Evolutionary conservation across 2,888 invertebrate genomes (phyloP), one percentile per base, ranked within the genome.

Genomic region (Dicyrtoma fusca): DNA sequence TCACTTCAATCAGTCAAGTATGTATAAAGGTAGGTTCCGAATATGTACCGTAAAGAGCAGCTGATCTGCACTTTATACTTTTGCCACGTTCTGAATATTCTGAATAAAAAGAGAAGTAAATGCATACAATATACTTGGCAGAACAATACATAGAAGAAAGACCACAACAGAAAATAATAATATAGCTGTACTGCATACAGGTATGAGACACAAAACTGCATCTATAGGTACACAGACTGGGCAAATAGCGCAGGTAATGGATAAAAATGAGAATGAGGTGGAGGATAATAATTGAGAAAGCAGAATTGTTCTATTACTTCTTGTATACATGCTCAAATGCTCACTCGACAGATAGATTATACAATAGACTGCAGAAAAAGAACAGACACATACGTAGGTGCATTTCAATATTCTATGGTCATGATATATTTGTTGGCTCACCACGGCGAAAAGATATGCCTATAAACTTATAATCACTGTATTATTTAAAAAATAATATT

Each of bases 211-310:
- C n/a, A n/a, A n/a, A n/a, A n/a, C n/a, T n/a, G n/a, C n/a, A n/a
- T n/a, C n/a, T 34, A 34, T 34, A 34, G 3, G 8, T 34, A 34
- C 34, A 34, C 34, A 34, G 8, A 34, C 34, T 34, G 4, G 25
- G 26, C 61, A 61, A 64, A 49, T 64, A 49, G 49, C n/a, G 64
- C 49, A 64, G 64, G 64, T 49, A 64, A 63, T 63, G 62, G 62
- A 21, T 49, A 49, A 19, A 61, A 42, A 61, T 42, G 42, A 47
- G 64, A 34, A 34, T 34, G 64, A 25, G 21, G 47, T 34, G 45
- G 21, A 63, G 63, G 25, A 34, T 34, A 34, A 55, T 17, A 19
- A 45, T 64, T 64, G 49, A 64, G 64, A 64, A 64, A 64, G 64
- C 64, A 64, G 21, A 47, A 64, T 34, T 34, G 34, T 34, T 34